Percentiles rank a stretch among this genome's conserved stretches.
Evolutionary conservation across 1,140 invertebrate genomes (phyloP).

Genomic region (Monochamus saltuarius): DNA sequence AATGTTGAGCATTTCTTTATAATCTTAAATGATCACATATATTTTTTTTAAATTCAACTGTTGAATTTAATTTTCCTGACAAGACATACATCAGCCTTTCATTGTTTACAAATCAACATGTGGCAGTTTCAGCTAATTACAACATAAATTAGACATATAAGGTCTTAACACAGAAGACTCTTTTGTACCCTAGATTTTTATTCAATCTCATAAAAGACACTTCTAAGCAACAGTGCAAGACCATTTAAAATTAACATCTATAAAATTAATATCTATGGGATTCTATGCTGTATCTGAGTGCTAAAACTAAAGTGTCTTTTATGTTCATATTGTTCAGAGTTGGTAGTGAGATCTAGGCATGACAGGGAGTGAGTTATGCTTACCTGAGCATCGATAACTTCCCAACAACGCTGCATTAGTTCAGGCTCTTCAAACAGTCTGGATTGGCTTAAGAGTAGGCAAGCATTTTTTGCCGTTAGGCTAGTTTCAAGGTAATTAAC

Average conservation of each 20-base stretch:
- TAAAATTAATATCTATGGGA: not conserved
- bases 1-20: slow-evolving; percentile 22
- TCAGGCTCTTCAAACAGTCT: slow-evolving; percentile 89
- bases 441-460: slow-evolving; percentile 86
- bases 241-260: too few relatives aligned
- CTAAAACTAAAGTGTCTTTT: slow-evolving; percentile 43
- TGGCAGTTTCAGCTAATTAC: slow-evolving; percentile 1
- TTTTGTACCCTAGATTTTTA: slow-evolving; percentile 1
- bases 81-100: not conserved
- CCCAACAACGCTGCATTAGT: slow-evolving; percentile 91
- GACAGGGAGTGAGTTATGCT: slow-evolving; percentile 51
- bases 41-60: slow-evolving; percentile 6
- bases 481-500: slow-evolving; percentile 91
- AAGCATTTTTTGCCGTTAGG: slow-evolving; percentile 89
- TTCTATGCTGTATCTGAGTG: slow-evolving; percentile 7
- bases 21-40: slow-evolving; percentile 16
- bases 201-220: too few relatives aligned
- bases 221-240: too few relatives aligned
- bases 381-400: slow-evolving; percentile 92
- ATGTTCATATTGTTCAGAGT: slow-evolving; percentile 19
- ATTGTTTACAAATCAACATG: not conserved
- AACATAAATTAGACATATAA: slow-evolving; percentile 3
- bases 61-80: not conserved
- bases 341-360: slow-evolving; percentile 41
- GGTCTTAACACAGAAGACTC: not conserved